Percentiles rank a stretch among this genome's conserved stretches.
These are phyloP conservation scores for Harpalus rubripes DNA, from an alignment of 2,888 invertebrate species.

Conservation along the genomic window DNA sequence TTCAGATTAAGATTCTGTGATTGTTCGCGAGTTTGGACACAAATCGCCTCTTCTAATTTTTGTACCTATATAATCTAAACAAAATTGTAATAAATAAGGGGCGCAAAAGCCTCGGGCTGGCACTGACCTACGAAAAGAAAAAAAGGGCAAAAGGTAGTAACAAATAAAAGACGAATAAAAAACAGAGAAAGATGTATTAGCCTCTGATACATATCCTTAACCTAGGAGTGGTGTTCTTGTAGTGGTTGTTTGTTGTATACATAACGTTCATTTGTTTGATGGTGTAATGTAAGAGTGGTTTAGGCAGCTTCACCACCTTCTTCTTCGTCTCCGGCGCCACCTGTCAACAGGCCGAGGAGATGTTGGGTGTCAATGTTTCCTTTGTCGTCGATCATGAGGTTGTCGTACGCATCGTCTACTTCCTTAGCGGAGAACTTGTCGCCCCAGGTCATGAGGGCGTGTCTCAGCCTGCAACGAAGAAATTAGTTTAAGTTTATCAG, in stretches of 20 bases:
- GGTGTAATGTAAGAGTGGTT: constrained; percentile 68
- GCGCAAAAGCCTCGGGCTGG: too few species aligned
- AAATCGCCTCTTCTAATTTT: too few species aligned
- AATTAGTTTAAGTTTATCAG: not conserved
- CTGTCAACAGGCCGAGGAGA: constrained; percentile 93
- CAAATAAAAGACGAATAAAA: not conserved
- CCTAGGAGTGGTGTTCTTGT: not conserved
- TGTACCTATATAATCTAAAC: too few species aligned
- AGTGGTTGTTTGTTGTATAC: not conserved
- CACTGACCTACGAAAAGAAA: too few species aligned
- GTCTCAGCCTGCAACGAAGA: constrained; percentile 83
- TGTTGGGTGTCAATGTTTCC: constrained; percentile 93
- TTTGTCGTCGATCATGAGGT: constrained; percentile 94
- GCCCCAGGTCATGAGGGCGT: constrained; percentile 95
- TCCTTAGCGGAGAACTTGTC: constrained; percentile 94
- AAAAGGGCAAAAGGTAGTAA: not conserved
- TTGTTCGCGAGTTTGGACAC: too few species aligned
- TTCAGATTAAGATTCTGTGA: too few species aligned
- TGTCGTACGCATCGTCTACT: constrained; percentile 95
- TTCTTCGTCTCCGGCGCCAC: constrained; percentile 90
- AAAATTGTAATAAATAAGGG: too few species aligned
- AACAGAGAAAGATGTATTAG: constrained; percentile 23
- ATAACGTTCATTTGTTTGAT: not conserved
- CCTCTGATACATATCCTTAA: constrained; percentile 6
- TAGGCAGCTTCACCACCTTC: constrained; percentile 80